Evolutionary conservation across 2,888 invertebrate genomes (phyloP).

Genomic region (Thecophora atra): DNA sequence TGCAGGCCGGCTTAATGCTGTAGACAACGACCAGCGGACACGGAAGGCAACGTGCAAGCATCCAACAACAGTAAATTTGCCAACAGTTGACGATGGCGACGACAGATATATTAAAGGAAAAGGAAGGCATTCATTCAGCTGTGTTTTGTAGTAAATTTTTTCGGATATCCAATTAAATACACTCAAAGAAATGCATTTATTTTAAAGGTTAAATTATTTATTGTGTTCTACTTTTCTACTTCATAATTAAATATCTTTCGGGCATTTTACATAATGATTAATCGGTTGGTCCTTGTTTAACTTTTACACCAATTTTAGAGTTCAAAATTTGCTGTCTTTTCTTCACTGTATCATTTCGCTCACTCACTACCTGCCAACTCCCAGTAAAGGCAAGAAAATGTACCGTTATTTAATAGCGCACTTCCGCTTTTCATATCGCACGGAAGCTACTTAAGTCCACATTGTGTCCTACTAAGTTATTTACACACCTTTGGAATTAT

Average conservation of each 20-base stretch:
- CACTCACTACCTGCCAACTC: neutral
- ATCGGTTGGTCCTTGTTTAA: too few relatives aligned
- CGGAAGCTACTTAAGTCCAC: conserved; percentile 45
- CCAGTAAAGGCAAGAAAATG: neutral
- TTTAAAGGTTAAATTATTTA: too few relatives aligned
- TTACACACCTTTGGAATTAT: conserved; percentile 42
- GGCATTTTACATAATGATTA: too few relatives aligned
- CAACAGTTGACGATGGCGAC: conserved; percentile 42
- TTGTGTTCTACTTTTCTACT: too few relatives aligned
- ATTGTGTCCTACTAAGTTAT: conserved; percentile 44
- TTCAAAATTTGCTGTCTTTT: too few relatives aligned
- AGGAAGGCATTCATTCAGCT: conserved; percentile 23
- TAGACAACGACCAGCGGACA: neutral
- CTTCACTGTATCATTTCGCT: neutral
- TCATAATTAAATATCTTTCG: too few relatives aligned
- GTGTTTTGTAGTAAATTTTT: conserved; percentile 33
- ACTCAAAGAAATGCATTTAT: neutral
- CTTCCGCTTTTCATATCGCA: conserved; percentile 34
- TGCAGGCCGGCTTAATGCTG: neutral
- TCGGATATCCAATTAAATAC: conserved; percentile 4
- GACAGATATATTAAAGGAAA: conserved; percentile 35
- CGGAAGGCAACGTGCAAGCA: neutral
- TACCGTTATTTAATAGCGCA: conserved; percentile 8
- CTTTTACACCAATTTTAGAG: too few relatives aligned
- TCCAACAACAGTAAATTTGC: conserved; percentile 38